Percentiles rank a stretch among this genome's conserved stretches.
These are phyloP conservation scores for Carassius carassius DNA, from an alignment of 2,113 vertebrate genomes.

Conservation along the genomic window DNA sequence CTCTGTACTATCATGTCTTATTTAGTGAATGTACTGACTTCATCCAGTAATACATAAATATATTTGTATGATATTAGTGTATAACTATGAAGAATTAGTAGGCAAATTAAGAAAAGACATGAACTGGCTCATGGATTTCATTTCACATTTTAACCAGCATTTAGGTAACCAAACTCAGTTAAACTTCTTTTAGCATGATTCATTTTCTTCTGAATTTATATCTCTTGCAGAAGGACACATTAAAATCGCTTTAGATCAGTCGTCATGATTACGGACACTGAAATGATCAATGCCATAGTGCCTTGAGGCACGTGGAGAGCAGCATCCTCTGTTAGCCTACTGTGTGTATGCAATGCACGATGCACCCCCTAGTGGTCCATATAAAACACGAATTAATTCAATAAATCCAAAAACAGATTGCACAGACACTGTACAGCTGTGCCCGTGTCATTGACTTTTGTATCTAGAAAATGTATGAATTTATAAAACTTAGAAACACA, in stretches of 20 bases:
- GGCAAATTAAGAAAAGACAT: neutral
- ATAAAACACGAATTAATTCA: neutral
- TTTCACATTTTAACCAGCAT: neutral
- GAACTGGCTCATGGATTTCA: too few species aligned
- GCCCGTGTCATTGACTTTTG: neutral
- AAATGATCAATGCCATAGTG: neutral
- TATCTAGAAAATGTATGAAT: neutral
- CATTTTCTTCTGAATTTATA: neutral
- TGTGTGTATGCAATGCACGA: conserved; percentile 30
- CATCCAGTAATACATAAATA: neutral
- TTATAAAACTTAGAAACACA: neutral
- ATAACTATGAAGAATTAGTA: neutral
- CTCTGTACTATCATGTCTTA: neutral
- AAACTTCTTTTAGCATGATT: neutral
- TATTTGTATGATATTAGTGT: neutral
- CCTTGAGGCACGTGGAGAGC: neutral
- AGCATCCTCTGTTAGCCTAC: neutral
- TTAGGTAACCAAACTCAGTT: neutral
- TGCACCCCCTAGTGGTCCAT: conserved; percentile 50
- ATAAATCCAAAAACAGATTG: neutral
- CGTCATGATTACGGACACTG: neutral
- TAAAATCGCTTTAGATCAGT: neutral
- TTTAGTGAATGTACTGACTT: neutral
- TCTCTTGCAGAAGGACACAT: neutral
- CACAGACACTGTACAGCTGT: neutral